These are phyloP conservation scores for Cavia aperea DNA, from an alignment of 2,113 vertebrate species.

Conservation along the genomic window DNA sequence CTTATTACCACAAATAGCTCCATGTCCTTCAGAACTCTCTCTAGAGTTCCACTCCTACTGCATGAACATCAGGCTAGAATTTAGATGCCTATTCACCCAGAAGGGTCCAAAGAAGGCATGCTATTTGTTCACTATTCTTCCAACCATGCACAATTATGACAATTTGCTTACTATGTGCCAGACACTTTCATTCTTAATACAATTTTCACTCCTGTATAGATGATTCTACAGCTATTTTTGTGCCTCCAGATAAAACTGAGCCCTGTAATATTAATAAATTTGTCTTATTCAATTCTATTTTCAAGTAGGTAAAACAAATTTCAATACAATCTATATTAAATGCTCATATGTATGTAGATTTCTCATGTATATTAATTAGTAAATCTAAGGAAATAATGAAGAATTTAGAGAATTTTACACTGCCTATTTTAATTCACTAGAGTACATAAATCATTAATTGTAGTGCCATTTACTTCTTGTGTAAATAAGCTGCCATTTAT, in stretches of 20 bases:
- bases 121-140: not conserved
- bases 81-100: no score
- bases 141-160: not conserved
- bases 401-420: not conserved
- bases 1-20: not conserved
- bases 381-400: not conserved
- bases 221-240: constrained; percentile 44
- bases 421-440: not conserved
- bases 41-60: no score
- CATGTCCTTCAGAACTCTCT: not conserved
- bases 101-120: not conserved
- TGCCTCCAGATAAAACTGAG: constrained; percentile 46
- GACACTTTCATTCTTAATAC: constrained; percentile 43
- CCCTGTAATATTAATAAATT: constrained; percentile 56
- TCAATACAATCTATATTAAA: constrained; percentile 53
- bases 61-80: no score
- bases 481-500: not conserved
- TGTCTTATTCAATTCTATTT: constrained; percentile 43
- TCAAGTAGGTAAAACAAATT: constrained; percentile 61
- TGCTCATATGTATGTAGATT: not conserved
- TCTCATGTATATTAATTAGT: not conserved
- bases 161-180: not conserved
- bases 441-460: not conserved
- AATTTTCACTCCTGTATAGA: constrained; percentile 55
- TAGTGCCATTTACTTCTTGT: not conserved